phyloP scores from a whole-genome alignment of 2,888 invertebrate species.

The Agrochola macilenta region DNA sequence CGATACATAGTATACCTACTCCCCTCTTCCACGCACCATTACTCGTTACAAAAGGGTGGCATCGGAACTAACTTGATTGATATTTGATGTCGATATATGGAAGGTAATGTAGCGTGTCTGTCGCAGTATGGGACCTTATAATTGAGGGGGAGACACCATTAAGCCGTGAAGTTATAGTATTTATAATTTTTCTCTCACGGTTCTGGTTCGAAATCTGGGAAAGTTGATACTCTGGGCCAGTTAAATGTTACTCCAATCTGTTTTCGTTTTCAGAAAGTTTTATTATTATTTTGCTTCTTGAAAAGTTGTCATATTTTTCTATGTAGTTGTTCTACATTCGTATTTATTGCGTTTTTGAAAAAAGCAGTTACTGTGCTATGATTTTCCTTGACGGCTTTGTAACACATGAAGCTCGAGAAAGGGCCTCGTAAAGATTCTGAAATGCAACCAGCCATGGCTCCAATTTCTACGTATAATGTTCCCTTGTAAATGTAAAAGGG shows the following conservation, averaged over 20 bases:
- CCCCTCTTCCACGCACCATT: slow-evolving; percentile 68
- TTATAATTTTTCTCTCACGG: slow-evolving; percentile 50
- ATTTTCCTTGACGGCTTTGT: neutral
- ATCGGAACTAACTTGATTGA: slow-evolving; percentile 72
- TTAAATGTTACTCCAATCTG: neutral
- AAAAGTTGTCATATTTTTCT: neutral
- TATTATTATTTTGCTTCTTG: neutral
- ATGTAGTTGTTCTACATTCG: neutral
- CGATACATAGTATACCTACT: slow-evolving; percentile 9
- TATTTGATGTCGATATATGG: slow-evolving; percentile 72
- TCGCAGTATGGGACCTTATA: slow-evolving; percentile 57
- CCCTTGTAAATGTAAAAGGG: neutral
- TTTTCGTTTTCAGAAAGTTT: neutral
- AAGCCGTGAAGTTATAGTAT: slow-evolving; percentile 43
- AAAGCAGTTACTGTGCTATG: neutral
- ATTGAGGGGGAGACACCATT: slow-evolving; percentile 50
- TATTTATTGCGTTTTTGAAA: neutral
- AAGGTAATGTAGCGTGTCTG: slow-evolving; percentile 72
- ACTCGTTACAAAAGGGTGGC: slow-evolving; percentile 67
- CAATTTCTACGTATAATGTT: neutral
- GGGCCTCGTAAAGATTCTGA: too few species aligned
- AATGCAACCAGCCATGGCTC: neutral
- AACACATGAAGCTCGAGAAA: neutral
- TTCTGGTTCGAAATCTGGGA: slow-evolving; percentile 5
- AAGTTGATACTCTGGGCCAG: neutral